Percentiles rank a stretch among this genome's conserved stretches.
phyloP scores from a whole-genome alignment of 2,797 vertebrate genomes.

The Halcyon smyrnensis region DNA sequence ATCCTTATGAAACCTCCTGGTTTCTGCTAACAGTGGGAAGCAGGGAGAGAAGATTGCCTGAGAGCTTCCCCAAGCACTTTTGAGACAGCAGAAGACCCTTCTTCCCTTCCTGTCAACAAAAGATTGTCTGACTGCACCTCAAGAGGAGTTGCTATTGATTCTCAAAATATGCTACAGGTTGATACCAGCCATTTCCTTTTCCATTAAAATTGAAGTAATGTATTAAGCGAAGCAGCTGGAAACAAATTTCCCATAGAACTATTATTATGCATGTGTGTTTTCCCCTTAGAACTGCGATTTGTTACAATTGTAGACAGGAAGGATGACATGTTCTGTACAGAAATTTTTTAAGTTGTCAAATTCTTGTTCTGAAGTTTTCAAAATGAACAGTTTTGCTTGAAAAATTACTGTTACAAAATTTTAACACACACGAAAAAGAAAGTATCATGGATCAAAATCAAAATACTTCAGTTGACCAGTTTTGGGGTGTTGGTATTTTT shows the following conservation, averaged over 20 bases:
- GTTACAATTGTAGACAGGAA: background rate
- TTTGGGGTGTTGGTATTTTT: slow-evolving; percentile 49
- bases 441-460: slow-evolving; percentile 21
- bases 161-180: background rate
- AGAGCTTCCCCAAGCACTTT: background rate
- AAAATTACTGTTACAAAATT: slow-evolving; percentile 17
- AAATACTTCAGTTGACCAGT: slow-evolving; percentile 54
- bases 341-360: slow-evolving; percentile 45
- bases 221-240: background rate
- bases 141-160: background rate
- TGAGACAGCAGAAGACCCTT: background rate
- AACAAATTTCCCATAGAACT: background rate
- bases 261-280: background rate
- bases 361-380: slow-evolving; percentile 23
- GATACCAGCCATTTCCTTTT: background rate
- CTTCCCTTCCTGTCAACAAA: background rate
- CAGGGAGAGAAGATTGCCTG: background rate
- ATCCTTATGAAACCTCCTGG: background rate
- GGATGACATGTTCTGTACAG: slow-evolving; percentile 12
- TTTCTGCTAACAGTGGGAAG: rapidly evolving
- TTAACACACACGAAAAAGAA: background rate
- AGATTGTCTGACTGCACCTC: background rate
- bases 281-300: slow-evolving; percentile 5
- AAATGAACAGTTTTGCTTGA: slow-evolving; percentile 38
- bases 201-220: background rate